Conservation (phyloP, 2,113 vertebrate species). For the Dicentrarchus labrax region DNA sequence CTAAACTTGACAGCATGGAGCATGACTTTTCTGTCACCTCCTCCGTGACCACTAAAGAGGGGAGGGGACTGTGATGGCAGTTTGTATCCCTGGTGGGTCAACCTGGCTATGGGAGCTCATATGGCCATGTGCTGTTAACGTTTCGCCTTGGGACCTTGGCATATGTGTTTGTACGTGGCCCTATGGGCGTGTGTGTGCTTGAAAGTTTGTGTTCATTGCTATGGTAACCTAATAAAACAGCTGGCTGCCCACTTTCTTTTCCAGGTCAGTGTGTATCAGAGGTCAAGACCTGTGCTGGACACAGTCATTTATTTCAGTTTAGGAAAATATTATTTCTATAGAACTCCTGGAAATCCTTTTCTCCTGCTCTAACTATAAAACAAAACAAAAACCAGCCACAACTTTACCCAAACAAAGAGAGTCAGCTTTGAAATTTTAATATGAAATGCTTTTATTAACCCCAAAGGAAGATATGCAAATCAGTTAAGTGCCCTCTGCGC, state of each 20-base stretch:
- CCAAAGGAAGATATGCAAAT: constrained; percentile 31
- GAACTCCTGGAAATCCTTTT: neutral
- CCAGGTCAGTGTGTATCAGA: constrained; percentile 60
- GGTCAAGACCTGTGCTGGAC: constrained; percentile 17
- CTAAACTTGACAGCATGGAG: constrained; percentile 39
- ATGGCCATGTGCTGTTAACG: constrained; percentile 42
- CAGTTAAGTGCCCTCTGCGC: neutral
- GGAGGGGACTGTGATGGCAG: constrained; percentile 9
- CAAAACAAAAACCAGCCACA: neutral
- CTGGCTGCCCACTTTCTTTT: constrained; percentile 61
- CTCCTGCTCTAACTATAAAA: neutral
- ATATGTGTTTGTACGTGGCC: constrained; percentile 37
- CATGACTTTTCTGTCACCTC: constrained; percentile 8
- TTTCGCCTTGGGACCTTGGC: constrained; percentile 48
- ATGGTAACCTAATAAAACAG: constrained; percentile 63
- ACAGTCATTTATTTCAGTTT: neutral
- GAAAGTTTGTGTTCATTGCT: constrained; percentile 32
- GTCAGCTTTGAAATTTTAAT: neutral
- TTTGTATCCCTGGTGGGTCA: constrained; percentile 52
- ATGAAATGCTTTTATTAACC: constrained; percentile 17
- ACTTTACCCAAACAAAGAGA: neutral
- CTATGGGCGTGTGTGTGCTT: constrained; percentile 22
- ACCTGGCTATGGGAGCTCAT: constrained; percentile 61
- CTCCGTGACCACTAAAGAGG: constrained; percentile 11
- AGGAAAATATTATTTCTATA: neutral